Conservation (phyloP, 2,113 vertebrate species). For the Rafetus swinhoei region DNA sequence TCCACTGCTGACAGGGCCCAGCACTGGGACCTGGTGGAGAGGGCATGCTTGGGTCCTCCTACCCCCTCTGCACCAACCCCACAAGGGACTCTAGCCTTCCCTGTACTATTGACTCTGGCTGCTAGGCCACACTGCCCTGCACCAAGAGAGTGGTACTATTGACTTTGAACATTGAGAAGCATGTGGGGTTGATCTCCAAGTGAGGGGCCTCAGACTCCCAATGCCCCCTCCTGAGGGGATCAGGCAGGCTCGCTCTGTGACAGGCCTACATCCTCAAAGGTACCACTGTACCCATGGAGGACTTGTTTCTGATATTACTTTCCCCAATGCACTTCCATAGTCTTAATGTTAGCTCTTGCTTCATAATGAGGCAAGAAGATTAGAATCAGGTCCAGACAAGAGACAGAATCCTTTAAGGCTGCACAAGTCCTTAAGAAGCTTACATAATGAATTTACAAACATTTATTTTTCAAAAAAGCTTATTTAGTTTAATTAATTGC, state of each 20-base stretch:
- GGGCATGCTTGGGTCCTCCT: no score
- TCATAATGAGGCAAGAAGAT: not conserved
- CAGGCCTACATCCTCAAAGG: not conserved
- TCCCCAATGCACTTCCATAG: not conserved
- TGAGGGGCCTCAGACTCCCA: no score
- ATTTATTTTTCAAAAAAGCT: slow-evolving; percentile 21
- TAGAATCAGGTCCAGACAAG: not conserved
- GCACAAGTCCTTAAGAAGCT: not conserved
- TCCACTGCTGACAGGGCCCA: no score
- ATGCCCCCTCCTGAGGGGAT: no score
- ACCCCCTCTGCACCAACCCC: no score
- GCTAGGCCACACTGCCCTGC: no score
- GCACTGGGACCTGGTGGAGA: no score
- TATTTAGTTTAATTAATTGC: slow-evolving; percentile 47
- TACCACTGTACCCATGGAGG: not conserved
- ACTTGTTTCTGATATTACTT: not conserved
- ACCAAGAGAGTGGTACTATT: no score
- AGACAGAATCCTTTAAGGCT: not conserved
- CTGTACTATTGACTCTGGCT: no score
- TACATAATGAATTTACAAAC: not conserved
- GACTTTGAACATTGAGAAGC: no score
- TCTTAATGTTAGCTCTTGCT: not conserved
- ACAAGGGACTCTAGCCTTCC: no score
- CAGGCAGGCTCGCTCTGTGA: not conserved
- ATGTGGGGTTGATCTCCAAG: no score